Base-by-base conservation (phyloP, 2,888 invertebrate genomes). In the Druceiella hillmani region DNA sequence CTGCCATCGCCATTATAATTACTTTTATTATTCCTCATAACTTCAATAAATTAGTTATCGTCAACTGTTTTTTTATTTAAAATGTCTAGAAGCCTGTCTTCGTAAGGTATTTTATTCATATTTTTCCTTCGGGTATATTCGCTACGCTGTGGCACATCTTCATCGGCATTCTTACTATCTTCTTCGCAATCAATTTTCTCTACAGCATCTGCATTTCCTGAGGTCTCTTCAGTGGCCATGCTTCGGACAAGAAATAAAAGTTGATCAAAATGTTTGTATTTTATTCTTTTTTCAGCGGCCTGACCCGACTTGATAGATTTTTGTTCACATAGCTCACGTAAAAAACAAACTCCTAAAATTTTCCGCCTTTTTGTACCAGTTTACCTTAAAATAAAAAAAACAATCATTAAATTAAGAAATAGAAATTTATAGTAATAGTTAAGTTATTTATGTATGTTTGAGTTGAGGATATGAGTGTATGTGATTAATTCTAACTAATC, bases 81-180 rank as follows among this genome's bases (percentile, higher is more conserved):
- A 14, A 36, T 36, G 10, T 36, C 30, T 29, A 36, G 24, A 36
- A 30, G 36, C 30, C 24, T 36, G 29, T 36, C 36, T 36, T 36
- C 36, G 30, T 36, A 36, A 22, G 16, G 30, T 24, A 30, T 36
- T 29, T 29, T 30, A 14, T 36, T 36, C 3, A 7, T 24, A 15
- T 38, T 32, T 31, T 26, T 32, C 32, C 33, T 38, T 38, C 32
- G 26, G 20, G 27, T 10, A 32, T 38, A 32, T 38, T 38, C 26
- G 20, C 17, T 17, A 28, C 35, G 35, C 35, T 35, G 35, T 35
- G 20, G 27, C 20, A 35, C 35, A 22, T 35, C 35, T 15, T 14
- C 35, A 35, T 15, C 15, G 28, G 26, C 28, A 27, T 35, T 28
- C 28, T 27, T 12, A 35, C 28, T 27, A 29, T 29, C 36, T 29